A percentile compares a stretch with the other conserved stretches of the same genome.
Evolutionary conservation across 2,888 invertebrate genomes (phyloP).

Genomic region (Xanthorhoe spadicearia): DNA sequence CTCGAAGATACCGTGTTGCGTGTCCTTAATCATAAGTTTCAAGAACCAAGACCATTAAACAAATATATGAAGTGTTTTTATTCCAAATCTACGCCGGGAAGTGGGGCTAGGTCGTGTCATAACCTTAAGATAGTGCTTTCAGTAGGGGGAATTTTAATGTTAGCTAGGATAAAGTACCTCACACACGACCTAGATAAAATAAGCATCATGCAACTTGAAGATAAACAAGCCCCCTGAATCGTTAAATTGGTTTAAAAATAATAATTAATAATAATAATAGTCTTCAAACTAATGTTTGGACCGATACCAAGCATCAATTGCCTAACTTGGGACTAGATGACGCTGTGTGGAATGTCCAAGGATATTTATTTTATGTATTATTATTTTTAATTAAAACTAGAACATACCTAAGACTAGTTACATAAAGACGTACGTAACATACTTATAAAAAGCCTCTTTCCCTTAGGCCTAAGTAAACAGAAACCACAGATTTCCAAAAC

Average conservation of each 20-base stretch:
- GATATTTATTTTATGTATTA: too few species aligned
- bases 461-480: too few species aligned
- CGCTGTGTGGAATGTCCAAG: too few species aligned
- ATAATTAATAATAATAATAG: too few species aligned
- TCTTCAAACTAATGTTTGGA: too few species aligned
- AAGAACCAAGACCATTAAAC: slow-evolving; percentile 24
- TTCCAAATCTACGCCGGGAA: slow-evolving; percentile 28
- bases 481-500: neutral
- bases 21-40: slow-evolving; percentile 28
- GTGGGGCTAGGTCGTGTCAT: slow-evolving; percentile 70
- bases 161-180: slow-evolving; percentile 40
- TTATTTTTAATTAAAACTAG: too few species aligned
- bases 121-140: slow-evolving; percentile 52
- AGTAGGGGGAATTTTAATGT: slow-evolving; percentile 48
- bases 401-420: too few species aligned
- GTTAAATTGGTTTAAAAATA: neutral
- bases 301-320: too few species aligned
- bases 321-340: too few species aligned
- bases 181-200: slow-evolving; percentile 53
- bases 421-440: too few species aligned
- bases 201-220: slow-evolving; percentile 31
- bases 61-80: slow-evolving; percentile 34
- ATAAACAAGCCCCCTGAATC: slow-evolving; percentile 25
- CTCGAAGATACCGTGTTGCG: slow-evolving; percentile 1
- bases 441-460: too few species aligned